Conservation (phyloP, 2,113 vertebrate species). For the Callipepla californica region DNA sequence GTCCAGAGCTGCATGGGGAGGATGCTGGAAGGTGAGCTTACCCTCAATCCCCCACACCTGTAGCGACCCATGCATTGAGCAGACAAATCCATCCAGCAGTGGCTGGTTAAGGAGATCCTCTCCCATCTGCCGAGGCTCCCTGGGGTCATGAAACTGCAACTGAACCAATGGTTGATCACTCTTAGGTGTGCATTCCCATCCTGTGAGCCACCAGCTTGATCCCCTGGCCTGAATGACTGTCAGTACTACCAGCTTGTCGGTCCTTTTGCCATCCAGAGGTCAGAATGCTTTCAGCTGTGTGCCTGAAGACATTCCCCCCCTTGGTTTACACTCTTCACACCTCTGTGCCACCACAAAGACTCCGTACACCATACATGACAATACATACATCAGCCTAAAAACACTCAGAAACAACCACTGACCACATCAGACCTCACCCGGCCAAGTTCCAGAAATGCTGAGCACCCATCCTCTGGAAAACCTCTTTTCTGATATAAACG, state of each 20-base stretch:
- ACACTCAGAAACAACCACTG: neutral
- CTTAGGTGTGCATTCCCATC: fast-evolving
- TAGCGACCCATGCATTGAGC: fast-evolving
- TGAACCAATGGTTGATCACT: neutral
- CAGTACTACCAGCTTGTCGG: neutral
- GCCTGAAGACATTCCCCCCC: neutral
- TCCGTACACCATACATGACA: neutral
- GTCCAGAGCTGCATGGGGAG: neutral
- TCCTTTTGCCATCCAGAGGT: neutral
- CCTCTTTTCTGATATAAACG: neutral
- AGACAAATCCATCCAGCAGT: neutral
- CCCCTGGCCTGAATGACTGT: fast-evolving
- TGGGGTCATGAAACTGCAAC: fast-evolving
- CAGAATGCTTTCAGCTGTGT: neutral
- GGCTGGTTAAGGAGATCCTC: neutral
- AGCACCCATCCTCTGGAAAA: neutral
- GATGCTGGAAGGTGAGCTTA: neutral
- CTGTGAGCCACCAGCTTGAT: neutral
- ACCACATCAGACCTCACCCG: neutral
- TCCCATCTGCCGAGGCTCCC: neutral
- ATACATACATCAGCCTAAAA: fast-evolving
- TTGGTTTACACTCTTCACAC: neutral
- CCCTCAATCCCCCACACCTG: fast-evolving
- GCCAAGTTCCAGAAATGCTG: neutral
- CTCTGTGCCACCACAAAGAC: neutral